These are phyloP conservation scores for Eupleurogrammus muticus DNA, from an alignment of 2,797 vertebrate species.

Conservation along the genomic window DNA sequence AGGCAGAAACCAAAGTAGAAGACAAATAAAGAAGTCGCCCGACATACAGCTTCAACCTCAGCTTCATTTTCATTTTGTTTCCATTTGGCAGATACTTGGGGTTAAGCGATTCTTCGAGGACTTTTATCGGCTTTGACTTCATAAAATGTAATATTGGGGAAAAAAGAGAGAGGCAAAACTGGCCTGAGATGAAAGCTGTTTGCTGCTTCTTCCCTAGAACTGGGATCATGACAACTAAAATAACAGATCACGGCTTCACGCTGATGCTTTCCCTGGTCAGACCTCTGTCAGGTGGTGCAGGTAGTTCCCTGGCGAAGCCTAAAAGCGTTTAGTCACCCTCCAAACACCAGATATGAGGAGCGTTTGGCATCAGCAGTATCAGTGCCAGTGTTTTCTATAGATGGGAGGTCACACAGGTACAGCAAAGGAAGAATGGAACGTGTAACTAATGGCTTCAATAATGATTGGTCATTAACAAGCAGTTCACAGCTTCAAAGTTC, in stretches of 20 bases:
- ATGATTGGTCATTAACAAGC: neutral
- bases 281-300: conserved; percentile 24
- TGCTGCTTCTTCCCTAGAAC: conserved; percentile 23
- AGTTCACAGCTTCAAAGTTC: neutral
- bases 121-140: conserved; percentile 35
- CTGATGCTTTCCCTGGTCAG: conserved; percentile 9
- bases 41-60: neutral
- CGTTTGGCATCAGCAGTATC: too few species aligned
- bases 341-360: conserved; percentile 28
- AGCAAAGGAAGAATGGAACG: too few species aligned
- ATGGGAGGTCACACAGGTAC: neutral
- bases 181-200: conserved; percentile 42
- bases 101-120: conserved; percentile 11
- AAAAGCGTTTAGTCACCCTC: neutral
- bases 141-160: conserved; percentile 38
- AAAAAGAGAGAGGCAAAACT: conserved; percentile 4
- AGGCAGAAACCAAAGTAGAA: conserved; percentile 11
- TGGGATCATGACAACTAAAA: conserved; percentile 29
- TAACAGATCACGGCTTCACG: conserved; percentile 19
- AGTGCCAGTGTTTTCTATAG: neutral
- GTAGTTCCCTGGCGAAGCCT: conserved; percentile 30
- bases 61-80: conserved; percentile 1
- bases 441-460: neutral
- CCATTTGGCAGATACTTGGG: conserved; percentile 12
- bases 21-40: conserved; percentile 11